Evolutionary conservation across 2,113 vertebrate species (phyloP).

Genomic region (Odocoileus hemionus): DNA sequence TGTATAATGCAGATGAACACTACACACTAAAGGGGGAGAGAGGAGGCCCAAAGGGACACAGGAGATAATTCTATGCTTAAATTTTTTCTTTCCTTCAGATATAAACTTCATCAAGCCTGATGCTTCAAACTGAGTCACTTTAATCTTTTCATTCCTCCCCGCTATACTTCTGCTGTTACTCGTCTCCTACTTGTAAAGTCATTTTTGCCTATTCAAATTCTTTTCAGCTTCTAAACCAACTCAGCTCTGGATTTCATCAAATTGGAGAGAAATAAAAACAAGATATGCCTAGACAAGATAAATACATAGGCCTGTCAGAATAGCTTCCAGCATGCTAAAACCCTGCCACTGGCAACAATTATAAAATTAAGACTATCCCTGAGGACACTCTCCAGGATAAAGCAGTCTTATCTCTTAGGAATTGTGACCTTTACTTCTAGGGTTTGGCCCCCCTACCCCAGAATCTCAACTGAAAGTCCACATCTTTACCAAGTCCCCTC

Average conservation of each 20-base stretch:
- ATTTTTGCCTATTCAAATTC: conserved; percentile 15
- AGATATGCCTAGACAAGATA: neutral
- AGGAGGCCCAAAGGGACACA: neutral
- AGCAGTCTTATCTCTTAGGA: neutral
- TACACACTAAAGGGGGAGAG: neutral
- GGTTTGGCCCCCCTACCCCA: neutral
- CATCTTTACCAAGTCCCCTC: neutral
- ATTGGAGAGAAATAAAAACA: conserved; percentile 12
- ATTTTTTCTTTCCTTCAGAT: neutral
- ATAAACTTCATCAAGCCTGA: neutral
- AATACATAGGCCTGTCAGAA: neutral
- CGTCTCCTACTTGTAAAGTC: neutral
- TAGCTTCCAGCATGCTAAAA: neutral
- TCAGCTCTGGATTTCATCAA: neutral
- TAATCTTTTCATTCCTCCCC: neutral
- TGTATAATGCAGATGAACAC: neutral
- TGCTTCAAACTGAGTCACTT: neutral
- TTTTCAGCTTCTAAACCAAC: neutral
- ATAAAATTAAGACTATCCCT: neutral
- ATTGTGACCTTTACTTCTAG: neutral
- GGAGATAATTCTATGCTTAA: neutral
- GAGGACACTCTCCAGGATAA: neutral
- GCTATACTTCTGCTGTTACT: neutral
- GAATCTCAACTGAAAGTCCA: neutral
- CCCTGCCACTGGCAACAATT: neutral